Evolutionary conservation across 1,140 invertebrate species (phyloP), one percentile per base, ranked within the genome.

Genomic region (Mya arenaria): DNA sequence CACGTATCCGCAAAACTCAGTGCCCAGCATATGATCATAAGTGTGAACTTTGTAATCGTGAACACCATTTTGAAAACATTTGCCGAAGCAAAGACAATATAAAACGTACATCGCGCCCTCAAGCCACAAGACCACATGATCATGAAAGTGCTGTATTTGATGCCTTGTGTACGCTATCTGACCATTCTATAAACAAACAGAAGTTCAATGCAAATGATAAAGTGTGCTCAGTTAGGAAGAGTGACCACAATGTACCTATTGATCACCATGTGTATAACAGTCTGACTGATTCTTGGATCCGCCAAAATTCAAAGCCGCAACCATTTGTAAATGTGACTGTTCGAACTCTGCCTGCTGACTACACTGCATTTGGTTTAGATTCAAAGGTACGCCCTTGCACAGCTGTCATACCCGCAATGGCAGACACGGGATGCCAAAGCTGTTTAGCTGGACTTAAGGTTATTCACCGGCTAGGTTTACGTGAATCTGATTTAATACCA

Each of bases 231-330:
- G 69, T 32, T 41, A 82, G 4, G 65, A 86, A 39, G 72, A 84
- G 19, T 72, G 81, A 34, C 32, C 73, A 52, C 23, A 23, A 30
- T 23, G 30, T 84, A 15, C n/a, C 73, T 17, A 68, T 84, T 6
- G 69, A 86, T 56, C 79, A 84, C 25, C 79, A 84, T 39, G 28
- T 83, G 1, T 86, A 83, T 41, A 30, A 84, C 34, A n/a, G 83
- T 30, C 56, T 85, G 15, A 56, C 63, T n/a, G 60, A 73, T 17
- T 56, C 65, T 25, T 77, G 75, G 82, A 39, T 74, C 6, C 37
- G n/a, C 44, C 37, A 60, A 23, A 15, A 13, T 1, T 83, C 72
- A 32, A 82, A 77, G 41, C 65, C 82, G 5, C 82, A 84, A 63
- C 71, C 82, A 37, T 73, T 78, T 36, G 23, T 73, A 17, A 80